Evolutionary conservation across 2,888 invertebrate species (phyloP).

Genomic region (Mythimna lalbum): DNA sequence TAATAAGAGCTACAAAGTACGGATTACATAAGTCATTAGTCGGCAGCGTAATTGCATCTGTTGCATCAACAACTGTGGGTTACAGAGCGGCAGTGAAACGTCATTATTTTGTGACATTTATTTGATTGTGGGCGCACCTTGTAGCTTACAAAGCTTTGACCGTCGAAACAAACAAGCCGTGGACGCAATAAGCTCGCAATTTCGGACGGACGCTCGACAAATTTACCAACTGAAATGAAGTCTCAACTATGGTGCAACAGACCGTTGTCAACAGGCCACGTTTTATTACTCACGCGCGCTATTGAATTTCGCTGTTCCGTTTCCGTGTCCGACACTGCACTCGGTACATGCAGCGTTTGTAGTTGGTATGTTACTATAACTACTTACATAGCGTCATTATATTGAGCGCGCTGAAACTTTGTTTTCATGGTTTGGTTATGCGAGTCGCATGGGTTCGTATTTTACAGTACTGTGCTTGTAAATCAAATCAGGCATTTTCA

Average conservation of each 20-base stretch:
- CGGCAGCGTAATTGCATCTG: conserved; percentile 45
- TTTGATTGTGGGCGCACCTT: conserved; percentile 81
- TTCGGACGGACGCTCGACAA: conserved; percentile 85
- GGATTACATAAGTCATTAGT: conserved; percentile 47
- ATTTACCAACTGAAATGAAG: conserved; percentile 89
- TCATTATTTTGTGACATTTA: conserved; percentile 76
- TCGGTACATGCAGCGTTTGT: conserved; percentile 40
- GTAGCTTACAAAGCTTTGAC: conserved; percentile 86
- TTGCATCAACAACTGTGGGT: conserved; percentile 50
- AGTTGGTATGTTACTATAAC: conserved; percentile 22
- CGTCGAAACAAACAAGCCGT: conserved; percentile 81
- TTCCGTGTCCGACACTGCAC: conserved; percentile 71
- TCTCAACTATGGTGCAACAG: conserved; percentile 80
- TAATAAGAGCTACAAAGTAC: conserved; percentile 36
- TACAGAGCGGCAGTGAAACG: conserved; percentile 55
- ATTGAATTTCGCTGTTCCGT: conserved; percentile 82
- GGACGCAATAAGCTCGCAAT: conserved; percentile 87
- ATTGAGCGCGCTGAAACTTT: not conserved
- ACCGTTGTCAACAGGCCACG: conserved; percentile 85
- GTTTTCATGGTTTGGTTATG: conserved; percentile 17
- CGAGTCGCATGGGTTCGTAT: too few relatives aligned
- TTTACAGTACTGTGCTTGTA: too few relatives aligned
- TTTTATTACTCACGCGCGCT: conserved; percentile 84
- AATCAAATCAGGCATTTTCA: not conserved
- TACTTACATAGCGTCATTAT: conserved; percentile 14